Evolutionary conservation across 1,140 invertebrate species (phyloP), one percentile per base, ranked within the genome.

Genomic region (Chymomyza costata): DNA sequence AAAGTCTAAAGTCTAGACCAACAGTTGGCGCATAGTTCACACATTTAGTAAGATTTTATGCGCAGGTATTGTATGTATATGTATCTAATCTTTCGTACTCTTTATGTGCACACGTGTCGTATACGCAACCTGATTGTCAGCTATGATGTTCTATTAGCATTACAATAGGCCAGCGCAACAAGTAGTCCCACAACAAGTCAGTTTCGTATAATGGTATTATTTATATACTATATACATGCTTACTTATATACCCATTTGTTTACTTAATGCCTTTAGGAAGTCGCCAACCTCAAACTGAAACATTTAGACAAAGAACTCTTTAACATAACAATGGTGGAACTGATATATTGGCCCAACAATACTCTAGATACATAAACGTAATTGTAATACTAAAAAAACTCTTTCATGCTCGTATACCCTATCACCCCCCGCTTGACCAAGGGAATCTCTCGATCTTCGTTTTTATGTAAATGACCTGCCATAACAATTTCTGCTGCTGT

Each of bases 381-480:
- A 74, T 76, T 76, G 71, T 65, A 73, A 53, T 51, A 49, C 58
- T 57, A 41, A 47, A 60, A 50, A 55, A 53, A 49, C 3, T 25
- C 21, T 25, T 44, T n/a, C n/a, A n/a, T n/a, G n/a, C n/a, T 54
- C 52, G 44, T 49, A 41, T 56, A 19, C 50, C 66, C 78, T 71
- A 64, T 80, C 58, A n/a, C n/a, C n/a, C n/a, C n/a, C n/a, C n/a
- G n/a, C n/a, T n/a, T n/a, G n/a, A n/a, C n/a, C n/a, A n/a, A n/a
- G n/a, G n/a, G n/a, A n/a, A n/a, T n/a, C n/a, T n/a, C n/a, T n/a
- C n/a, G n/a, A n/a, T n/a, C n/a, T n/a, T n/a, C n/a, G n/a, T n/a
- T 78, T 68, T 78, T 71, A 78, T 78, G 71, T 71, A 78, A 78
- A 78, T 76, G 76, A 76, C 70, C 70, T 80, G 71, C 62, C 71